Percentiles rank a stretch among this genome's conserved stretches.
phyloP scores from a whole-genome alignment of 2,797 vertebrate species.

The Menidia menidia region DNA sequence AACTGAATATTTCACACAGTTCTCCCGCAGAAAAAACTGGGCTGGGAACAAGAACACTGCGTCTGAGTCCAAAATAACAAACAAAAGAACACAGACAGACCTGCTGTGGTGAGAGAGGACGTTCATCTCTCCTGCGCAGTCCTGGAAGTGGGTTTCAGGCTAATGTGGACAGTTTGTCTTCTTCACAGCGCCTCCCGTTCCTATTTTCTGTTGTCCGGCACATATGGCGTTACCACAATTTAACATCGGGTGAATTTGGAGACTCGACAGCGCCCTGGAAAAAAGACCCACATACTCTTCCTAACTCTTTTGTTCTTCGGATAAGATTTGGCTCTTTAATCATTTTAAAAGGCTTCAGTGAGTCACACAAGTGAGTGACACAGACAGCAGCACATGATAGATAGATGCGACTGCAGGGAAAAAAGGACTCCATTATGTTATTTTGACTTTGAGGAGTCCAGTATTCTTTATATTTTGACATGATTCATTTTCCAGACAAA shows the following conservation, averaged over 20 bases:
- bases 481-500: slow-evolving; percentile 14
- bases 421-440: slow-evolving; percentile 13
- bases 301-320: slow-evolving; percentile 18
- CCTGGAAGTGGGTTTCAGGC: slow-evolving; percentile 44
- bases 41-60: slow-evolving; percentile 10
- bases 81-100: slow-evolving; percentile 12
- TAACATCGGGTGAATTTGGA: slow-evolving; percentile 37
- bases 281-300: slow-evolving; percentile 30
- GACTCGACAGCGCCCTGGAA: slow-evolving; percentile 8
- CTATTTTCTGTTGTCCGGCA: slow-evolving; percentile 53
- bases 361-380: slow-evolving; percentile 43
- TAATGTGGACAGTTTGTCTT: slow-evolving; percentile 52
- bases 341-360: slow-evolving; percentile 52
- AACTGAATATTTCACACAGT: neutral
- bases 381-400: slow-evolving; percentile 34
- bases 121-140: slow-evolving; percentile 42
- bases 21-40: neutral
- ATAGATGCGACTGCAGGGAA: slow-evolving; percentile 22
- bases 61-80: neutral
- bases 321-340: slow-evolving; percentile 48
- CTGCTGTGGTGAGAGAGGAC: slow-evolving; percentile 8
- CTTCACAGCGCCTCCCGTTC: slow-evolving; percentile 45
- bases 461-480: slow-evolving; percentile 20
- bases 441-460: slow-evolving; percentile 27
- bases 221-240: slow-evolving; percentile 48